A percentile compares a stretch with the other conserved stretches of the same genome.
Evolutionary conservation across 1,140 invertebrate genomes (phyloP).

Genomic region (Neodiprion lecontei): DNA sequence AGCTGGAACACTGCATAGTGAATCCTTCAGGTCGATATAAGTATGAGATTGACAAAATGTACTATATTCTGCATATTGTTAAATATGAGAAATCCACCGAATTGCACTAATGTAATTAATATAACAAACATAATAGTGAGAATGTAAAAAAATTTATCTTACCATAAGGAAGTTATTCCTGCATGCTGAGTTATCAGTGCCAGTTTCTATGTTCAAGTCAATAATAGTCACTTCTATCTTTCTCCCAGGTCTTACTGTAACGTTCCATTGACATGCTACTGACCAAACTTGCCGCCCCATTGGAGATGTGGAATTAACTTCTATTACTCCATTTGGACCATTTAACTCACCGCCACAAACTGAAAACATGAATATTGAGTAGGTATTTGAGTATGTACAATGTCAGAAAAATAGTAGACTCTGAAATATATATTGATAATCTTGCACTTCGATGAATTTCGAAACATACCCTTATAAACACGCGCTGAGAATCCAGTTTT

Average conservation of each 20-base stretch:
- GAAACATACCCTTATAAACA: constrained; percentile 50
- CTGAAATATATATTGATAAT: too few relatives aligned
- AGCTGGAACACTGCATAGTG: neutral
- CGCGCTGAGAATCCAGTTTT: constrained; percentile 68
- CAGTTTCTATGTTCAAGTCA: constrained; percentile 63
- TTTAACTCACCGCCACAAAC: constrained; percentile 61
- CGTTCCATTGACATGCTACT: constrained; percentile 72
- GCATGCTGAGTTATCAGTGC: constrained; percentile 58
- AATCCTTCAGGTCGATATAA: neutral
- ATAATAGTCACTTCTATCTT: constrained; percentile 71
- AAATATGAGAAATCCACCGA: too few relatives aligned
- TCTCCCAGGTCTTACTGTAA: constrained; percentile 74
- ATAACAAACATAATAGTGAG: neutral
- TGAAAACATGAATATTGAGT: constrained; percentile 32
- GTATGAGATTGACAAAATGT: too few relatives aligned
- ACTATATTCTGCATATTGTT: too few relatives aligned
- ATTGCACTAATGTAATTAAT: too few relatives aligned
- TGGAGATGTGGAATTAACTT: constrained; percentile 40
- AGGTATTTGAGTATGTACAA: too few relatives aligned
- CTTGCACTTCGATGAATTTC: neutral
- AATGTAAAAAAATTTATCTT: constrained; percentile 28
- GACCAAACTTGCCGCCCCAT: constrained; percentile 23
- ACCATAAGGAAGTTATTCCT: constrained; percentile 69
- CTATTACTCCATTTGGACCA: constrained; percentile 56
- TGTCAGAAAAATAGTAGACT: too few relatives aligned